These are phyloP conservation scores for Acanthiza pusilla DNA, from an alignment of 2,797 vertebrate species.

Conservation along the genomic window DNA sequence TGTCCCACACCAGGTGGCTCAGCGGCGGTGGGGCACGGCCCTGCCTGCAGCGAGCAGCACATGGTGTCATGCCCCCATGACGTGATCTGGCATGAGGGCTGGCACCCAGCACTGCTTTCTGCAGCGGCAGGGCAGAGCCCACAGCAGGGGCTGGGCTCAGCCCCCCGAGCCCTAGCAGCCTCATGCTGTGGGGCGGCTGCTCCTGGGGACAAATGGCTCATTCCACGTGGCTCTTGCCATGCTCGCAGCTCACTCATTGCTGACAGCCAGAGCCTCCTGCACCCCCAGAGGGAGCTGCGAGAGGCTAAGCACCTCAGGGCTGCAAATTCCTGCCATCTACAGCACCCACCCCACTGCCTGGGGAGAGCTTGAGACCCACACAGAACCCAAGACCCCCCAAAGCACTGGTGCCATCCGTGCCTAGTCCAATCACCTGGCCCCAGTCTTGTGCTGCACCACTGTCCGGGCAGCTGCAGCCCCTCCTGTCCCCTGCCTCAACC, in stretches of 20 bases:
- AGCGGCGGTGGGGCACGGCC: background rate
- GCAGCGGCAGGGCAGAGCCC: background rate
- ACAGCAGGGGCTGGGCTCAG: background rate
- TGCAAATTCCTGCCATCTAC: background rate
- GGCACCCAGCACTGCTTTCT: background rate
- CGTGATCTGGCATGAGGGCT: background rate
- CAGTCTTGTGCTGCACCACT: background rate
- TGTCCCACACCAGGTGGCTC: background rate
- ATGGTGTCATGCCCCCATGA: background rate
- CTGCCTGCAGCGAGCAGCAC: background rate
- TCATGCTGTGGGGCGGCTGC: accelerated
- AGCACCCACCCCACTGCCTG: accelerated
- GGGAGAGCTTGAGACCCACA: background rate
- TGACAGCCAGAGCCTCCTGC: background rate
- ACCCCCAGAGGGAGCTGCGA: background rate
- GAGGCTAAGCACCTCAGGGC: accelerated
- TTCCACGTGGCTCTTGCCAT: background rate
- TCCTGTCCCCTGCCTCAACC: background rate
- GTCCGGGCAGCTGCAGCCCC: background rate
- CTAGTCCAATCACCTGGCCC: accelerated
- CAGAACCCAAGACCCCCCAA: background rate
- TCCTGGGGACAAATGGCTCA: background rate
- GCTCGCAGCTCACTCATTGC: background rate
- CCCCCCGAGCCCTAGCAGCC: background rate
- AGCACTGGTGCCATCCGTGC: background rate